These are phyloP conservation scores for Diplazon laetatorius DNA, from an alignment of 2,888 invertebrate species.

Conservation along the genomic window DNA sequence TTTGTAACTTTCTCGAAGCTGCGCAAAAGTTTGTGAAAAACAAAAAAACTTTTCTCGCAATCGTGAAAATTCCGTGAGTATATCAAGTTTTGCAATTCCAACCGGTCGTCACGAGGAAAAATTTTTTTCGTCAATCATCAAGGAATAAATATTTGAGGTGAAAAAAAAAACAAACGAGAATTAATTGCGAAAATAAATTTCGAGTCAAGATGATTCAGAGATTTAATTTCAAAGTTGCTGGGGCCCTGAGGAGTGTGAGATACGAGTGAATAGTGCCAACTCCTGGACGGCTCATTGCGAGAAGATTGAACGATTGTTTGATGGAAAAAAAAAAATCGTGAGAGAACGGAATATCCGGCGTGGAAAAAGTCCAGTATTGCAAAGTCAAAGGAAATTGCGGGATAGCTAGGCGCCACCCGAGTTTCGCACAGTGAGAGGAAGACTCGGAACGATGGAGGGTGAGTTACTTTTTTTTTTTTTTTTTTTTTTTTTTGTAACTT, in stretches of 20 bases:
- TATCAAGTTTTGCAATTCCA: too few relatives aligned
- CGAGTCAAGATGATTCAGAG: background rate
- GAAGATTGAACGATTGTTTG: conserved; percentile 1
- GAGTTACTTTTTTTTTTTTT: too few relatives aligned
- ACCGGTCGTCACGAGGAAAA: too few relatives aligned
- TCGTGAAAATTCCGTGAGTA: too few relatives aligned
- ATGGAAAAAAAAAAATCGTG: conserved; percentile 18
- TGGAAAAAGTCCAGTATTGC: conserved; percentile 45
- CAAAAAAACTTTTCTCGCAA: background rate
- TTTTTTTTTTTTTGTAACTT: conserved; percentile 60
- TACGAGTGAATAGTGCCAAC: background rate
- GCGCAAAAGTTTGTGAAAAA: too few relatives aligned
- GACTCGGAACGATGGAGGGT: conserved; percentile 1
- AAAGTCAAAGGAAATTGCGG: conserved; percentile 61
- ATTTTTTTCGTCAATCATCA: too few relatives aligned
- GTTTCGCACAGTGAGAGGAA: conserved; percentile 35
- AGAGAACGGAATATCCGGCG: conserved; percentile 29
- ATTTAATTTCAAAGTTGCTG: background rate
- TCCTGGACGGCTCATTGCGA: background rate
- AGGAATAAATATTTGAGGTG: too few relatives aligned
- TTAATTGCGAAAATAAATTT: background rate
- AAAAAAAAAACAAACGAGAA: background rate
- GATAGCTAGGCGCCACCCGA: conserved; percentile 8
- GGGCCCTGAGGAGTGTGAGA: background rate
- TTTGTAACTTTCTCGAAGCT: too few relatives aligned